phyloP scores from a whole-genome alignment of 2,113 vertebrate genomes.

The Istiophorus platypterus region DNA sequence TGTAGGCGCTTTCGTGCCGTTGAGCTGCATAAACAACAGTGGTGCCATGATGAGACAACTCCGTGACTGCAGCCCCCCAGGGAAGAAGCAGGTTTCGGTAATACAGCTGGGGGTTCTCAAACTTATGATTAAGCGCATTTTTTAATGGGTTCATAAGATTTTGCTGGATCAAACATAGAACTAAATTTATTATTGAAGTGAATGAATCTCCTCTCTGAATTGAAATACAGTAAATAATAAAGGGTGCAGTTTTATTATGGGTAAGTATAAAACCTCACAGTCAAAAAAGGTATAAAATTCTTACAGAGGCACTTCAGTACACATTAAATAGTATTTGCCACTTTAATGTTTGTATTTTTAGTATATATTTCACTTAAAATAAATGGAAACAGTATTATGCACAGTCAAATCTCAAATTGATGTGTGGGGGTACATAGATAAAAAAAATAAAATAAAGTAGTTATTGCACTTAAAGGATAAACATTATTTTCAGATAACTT shows the following conservation, averaged over 20 bases:
- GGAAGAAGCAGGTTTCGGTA: conserved; percentile 42
- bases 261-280: conserved; percentile 4
- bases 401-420: not conserved
- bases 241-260: not conserved
- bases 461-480: not conserved
- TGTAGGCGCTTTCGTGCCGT: not conserved
- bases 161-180: conserved; percentile 2
- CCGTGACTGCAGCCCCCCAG: not conserved
- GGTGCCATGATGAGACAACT: conserved; percentile 23
- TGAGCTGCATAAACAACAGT: conserved; percentile 19
- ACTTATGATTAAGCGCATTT: conserved; percentile 24
- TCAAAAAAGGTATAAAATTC: not conserved
- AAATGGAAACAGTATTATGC: not conserved
- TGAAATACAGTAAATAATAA: not conserved
- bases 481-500: not conserved
- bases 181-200: not conserved
- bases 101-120: conserved; percentile 26
- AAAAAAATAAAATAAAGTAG: not conserved
- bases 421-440: not conserved
- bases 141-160: conserved; percentile 25
- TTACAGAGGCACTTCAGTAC: not conserved
- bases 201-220: not conserved
- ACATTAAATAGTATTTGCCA: not conserved
- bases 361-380: not conserved
- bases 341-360: not conserved